Base-by-base conservation (phyloP, 2,113 vertebrate species). In the Tachycineta bicolor region DNA sequence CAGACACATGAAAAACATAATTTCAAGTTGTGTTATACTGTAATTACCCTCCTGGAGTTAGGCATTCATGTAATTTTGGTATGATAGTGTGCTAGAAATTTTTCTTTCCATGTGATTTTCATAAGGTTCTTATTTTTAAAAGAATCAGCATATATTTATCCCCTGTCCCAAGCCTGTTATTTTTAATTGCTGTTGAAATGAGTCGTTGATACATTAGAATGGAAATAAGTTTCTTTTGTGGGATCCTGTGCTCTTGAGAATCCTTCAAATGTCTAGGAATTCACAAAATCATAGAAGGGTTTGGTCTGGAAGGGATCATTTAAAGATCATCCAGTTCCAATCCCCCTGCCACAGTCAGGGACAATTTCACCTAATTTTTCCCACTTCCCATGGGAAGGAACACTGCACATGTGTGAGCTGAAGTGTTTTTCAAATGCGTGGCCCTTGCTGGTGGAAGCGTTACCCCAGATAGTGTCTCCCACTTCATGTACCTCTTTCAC, bases 21-120 rank as follows among this genome's bases (percentile, higher is more conserved):
- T 93, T 94, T 94, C 74, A 91, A 83, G 68, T 93, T 80, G 75
- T 88, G 67, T 86, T 95, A 59, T 93, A 80, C 87, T 94, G 87
- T 94, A 95, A 96, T 97, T 96, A 96, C 90, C 59, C 59, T 90
- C 20, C 87, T 77, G 52, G 71, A 95, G 55, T 93, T 70, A 92
- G 55, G 52, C 76, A 86, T 93, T 90, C 55, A 56, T 91, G 70
- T 94, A 88, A 93, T 90, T 96, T 88, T 90, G 68, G 63, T 80
- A 86, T 96, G 82, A 83, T 55, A 76, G 53, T 3, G 5, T 73
- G 84, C 53, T 91, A 87, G 65, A 78, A 56, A 43, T 15, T 52
- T 86, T 94, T 60, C 63, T 79, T 90, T 91, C 75, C 44, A 52
- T 73, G 43, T 90, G 87, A 95, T 93, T 97, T 93, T 62, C 14